Base-by-base conservation (phyloP, 2,113 vertebrate species). In the Leptocoma aspasia region DNA sequence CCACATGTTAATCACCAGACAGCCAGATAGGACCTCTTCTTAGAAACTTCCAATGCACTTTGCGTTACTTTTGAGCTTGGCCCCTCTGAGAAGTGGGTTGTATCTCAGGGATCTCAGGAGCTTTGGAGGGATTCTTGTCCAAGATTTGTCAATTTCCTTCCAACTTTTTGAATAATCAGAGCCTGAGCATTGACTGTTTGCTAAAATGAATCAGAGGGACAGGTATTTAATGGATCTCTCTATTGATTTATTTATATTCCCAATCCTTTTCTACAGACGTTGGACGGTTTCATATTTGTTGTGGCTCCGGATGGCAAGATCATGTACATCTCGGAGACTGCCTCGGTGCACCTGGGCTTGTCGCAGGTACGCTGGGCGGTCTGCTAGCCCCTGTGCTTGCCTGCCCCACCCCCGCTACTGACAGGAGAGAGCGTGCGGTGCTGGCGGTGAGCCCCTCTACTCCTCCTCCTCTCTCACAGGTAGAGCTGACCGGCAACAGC, bases 321-420 rank as follows among this genome's bases (percentile, higher is more conserved):
- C 92, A 99, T 99, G 99, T 99, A 99, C 97, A 99, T 99, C 94
- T 99, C 99, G 6, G 99, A 99, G 97, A 99, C 99, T 0, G 99
- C 99, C 9, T 99, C 99, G 1, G 99, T 99, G 71, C 99, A 99
- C 92, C 95, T 99, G 97, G 99, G 99, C 80, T 98, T 99, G 96
- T 99, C 99, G 54, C 99, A 99, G 99, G 99, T 99, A 98, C 33
- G 96, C 42, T 45, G 83, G 69, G 42, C 14, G 35, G 2, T 83
- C 72, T 52, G 44, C 35, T 37, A 24, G 13, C 14, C 16, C 57
- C 24, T 9, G 2, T 11, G 30, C 35, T 27, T 41, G 44, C 49
- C 17, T 28, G 17, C 11, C 21, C 6, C 27, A 23, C 5, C 7
- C 10, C 18, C 11, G 33, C 11, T 2, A n/a, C 52, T 44, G 73